Evolutionary conservation across 1,140 invertebrate genomes (phyloP), one percentile per base, ranked within the genome.

Genomic region (Drosophila triauraria): DNA sequence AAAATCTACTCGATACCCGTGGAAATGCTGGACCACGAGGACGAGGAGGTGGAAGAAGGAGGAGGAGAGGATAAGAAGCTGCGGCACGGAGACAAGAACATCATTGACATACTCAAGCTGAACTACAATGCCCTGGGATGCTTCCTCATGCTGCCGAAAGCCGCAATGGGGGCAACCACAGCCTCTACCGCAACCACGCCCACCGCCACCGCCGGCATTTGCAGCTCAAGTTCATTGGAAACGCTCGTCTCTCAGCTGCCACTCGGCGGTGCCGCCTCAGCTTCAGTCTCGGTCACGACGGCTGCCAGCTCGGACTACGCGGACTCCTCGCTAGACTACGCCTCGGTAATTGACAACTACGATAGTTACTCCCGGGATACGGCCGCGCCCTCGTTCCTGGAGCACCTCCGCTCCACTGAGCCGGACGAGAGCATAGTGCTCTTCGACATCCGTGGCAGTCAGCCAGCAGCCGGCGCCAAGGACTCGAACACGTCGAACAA

Each of bases 1-100:
- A 87, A 91, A 67, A 91, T 91, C 13, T 92, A 92, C 61, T 91
- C 90, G 38, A 91, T 91, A 75, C 82, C 82, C 67, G 75, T 91
- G 54, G 90, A 91, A 74, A 65, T 90, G 68, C 23, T 63, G 13
- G 77, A 83, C 7, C 53, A 82, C 27, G 84, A 88, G 7, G 72
- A 77, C 10, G 79, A 77, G 0, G 70, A 62, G 30, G 9, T 50
- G 50, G 72, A 74, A 20, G 20, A 20, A 20, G 20, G 20, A 20
- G 23, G 58, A 57, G 62, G 62, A 76, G 53, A 47, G 53, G 54
- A 76, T 48, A 47, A 53, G 54, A 78, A 88, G 12, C 64, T 91
- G 56, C 86, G 85, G 35, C 88, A 79, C 54, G 84, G 80, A 12
- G 91, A 92, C 53, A 92, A 91, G 56, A 91, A 78, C 30, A 92